Percentiles rank a stretch among this genome's conserved stretches.
phyloP scores from a whole-genome alignment of 92 coral and sea anemone species.

The Zoanthus solanderi region DNA sequence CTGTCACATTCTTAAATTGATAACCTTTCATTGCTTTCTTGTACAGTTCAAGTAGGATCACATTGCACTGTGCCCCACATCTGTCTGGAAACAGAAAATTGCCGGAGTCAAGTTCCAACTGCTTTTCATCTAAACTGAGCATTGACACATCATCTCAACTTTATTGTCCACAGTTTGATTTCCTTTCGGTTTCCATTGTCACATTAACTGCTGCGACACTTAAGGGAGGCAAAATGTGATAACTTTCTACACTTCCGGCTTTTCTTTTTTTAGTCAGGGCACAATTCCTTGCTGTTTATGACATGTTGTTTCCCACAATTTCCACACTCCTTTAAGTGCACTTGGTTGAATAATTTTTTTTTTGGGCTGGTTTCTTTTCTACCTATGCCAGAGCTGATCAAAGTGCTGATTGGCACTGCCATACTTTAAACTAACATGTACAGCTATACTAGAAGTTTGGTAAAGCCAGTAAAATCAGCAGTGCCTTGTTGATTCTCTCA shows the following conservation, averaged over 20 bases:
- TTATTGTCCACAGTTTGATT: not conserved
- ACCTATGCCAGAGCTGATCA: not conserved
- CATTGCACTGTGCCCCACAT: slow-evolving; percentile 26
- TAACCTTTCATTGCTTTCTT: slow-evolving; percentile 24
- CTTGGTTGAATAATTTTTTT: not conserved
- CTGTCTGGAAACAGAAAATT: slow-evolving; percentile 32
- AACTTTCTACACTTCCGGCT: slow-evolving; percentile 8
- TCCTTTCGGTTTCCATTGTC: not conserved
- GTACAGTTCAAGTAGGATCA: slow-evolving; percentile 43
- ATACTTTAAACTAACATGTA: not conserved
- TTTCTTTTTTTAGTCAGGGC: not conserved
- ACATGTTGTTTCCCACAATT: slow-evolving; percentile 4
- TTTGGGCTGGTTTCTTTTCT: not conserved
- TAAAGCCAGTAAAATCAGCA: too few relatives aligned
- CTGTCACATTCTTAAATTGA: not conserved
- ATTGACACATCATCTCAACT: not conserved
- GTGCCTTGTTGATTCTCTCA: too few relatives aligned
- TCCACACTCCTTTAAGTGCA: not conserved
- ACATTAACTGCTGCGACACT: not conserved
- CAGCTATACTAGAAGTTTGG: too few relatives aligned
- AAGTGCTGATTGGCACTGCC: not conserved
- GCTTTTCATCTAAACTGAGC: slow-evolving; percentile 22
- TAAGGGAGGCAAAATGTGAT: not conserved
- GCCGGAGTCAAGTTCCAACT: slow-evolving; percentile 34
- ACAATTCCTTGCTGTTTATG: not conserved